These are phyloP conservation scores for Micromesistius poutassou DNA, from an alignment of 2,797 vertebrate genomes.

Conservation along the genomic window DNA sequence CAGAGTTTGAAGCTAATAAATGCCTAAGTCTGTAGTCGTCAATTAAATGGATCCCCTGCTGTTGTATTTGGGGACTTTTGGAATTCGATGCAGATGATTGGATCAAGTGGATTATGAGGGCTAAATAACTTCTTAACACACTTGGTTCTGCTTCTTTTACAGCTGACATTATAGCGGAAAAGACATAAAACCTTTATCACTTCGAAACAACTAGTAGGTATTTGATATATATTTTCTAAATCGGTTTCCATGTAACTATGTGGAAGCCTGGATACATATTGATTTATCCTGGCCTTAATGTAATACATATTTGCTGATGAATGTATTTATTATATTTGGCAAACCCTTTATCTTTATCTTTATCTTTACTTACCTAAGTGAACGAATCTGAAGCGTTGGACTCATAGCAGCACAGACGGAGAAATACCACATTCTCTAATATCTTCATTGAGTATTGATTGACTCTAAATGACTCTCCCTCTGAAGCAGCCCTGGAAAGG, in stretches of 20 bases:
- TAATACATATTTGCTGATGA: background rate
- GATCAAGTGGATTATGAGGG: slow-evolving; percentile 52
- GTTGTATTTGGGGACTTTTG: slow-evolving; percentile 25
- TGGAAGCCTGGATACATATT: slow-evolving; percentile 1
- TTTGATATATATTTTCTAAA: background rate
- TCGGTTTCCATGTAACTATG: background rate
- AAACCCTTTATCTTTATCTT: background rate
- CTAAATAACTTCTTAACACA: slow-evolving; percentile 20
- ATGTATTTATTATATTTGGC: background rate
- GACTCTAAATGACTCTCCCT: slow-evolving; percentile 56
- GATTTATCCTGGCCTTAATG: background rate
- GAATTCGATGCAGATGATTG: slow-evolving; percentile 42
- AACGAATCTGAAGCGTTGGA: slow-evolving; percentile 28
- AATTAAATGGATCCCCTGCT: slow-evolving; percentile 60
- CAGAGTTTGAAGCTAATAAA: slow-evolving; percentile 53
- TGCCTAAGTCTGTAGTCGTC: slow-evolving; percentile 55
- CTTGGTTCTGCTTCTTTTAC: background rate
- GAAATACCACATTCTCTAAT: slow-evolving; percentile 37
- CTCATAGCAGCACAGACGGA: slow-evolving; percentile 16
- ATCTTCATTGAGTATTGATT: slow-evolving; percentile 61
- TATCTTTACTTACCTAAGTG: background rate
- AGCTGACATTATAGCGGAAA: background rate
- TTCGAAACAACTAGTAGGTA: background rate
- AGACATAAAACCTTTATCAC: background rate
- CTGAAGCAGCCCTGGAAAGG: slow-evolving; percentile 40